Base-by-base conservation (phyloP, 2,888 invertebrate genomes). In the Schizaphis graminum region DNA sequence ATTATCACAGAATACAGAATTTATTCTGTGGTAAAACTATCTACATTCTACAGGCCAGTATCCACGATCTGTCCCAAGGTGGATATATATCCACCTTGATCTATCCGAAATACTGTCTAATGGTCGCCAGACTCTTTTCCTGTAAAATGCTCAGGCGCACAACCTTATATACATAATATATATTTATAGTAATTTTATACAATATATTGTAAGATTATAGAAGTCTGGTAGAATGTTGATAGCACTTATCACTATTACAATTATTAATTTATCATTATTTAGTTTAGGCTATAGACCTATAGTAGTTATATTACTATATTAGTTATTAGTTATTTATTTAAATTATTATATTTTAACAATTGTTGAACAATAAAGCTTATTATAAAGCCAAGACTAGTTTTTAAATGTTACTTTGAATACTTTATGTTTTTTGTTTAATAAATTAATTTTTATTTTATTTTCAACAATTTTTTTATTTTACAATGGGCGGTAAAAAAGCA, bases 401-500 rank as follows among this genome's bases (percentile, higher is more conserved):
- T 88, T 41, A 11, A 28, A 10, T n/a, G 35, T 35, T 56, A 35
- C 26, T 56, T 35, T 4, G 44, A 47, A 53, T n/a, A 35, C 35
- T 88, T 88, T 49, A 87, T 87, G 44, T 11, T 7, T 47, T 35
- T 24, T 24, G n/a, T 86, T 44, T 8, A 24, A 11, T 44, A 56
- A 49, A 47, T 24, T 5, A 57, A 41, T 44, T 57, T 57, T 57
- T 44, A 84, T 85, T 56, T 91, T 57, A 57, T 3, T 86, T 86
- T 16, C 5, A 91, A 56, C 35, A 47, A 57, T 47, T 47, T n/a
- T 92, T 26, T 35, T 92, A 87, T 8, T 53, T 16, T 87, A 57
- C 21, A 61, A 95, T 95, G 95, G 95, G 95, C 44, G 95, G 95
- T 41, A 95, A 95, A 92, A 95, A 95, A 91, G 94, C 93, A 91